Base-by-base conservation (phyloP, 2,797 vertebrate genomes). In the Coccyzus lansbergi region DNA sequence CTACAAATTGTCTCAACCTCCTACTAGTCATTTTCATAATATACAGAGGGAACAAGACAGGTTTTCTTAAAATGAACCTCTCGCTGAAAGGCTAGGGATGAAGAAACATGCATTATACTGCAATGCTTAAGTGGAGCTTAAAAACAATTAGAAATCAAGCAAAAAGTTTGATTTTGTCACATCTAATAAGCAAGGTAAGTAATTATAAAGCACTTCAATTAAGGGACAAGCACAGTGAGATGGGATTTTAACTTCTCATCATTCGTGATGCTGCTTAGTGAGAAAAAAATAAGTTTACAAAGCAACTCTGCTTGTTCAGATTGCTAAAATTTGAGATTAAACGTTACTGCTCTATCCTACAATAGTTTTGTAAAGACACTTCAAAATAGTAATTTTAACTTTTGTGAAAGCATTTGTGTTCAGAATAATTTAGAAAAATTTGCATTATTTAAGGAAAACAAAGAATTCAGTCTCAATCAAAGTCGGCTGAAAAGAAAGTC, bases 401-500 rank as follows among this genome's bases (percentile, higher is more conserved):
- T 42, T 21, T 9, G 28, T 44, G 48, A 86, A 69, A 78, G 29
- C 4, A 67, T 67, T 81, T 58, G 8, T 24, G 13, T 77, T 87
- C 53, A 62, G 59, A 21, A 21, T 36, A 29, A 70, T 72, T 80
- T 65, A 89, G 81, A 85, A 85, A 95, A 83, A 15, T 11, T 51
- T 48, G 22, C 24, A 74, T 53, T 3, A 48, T n/a, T 87, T 69
- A 76, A 71, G 29, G 24, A 81, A 87, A 88, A n/a, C 33, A 83
- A 89, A 77, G 19, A 85, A 83, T 51, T 88, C 1, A 1, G 29
- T 68, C 81, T 89, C n/a, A 77, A 65, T 55, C 44, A 74, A 63
- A 77, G 70, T 31, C 68, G 83, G 55, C 76, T 76, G 82, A 63
- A 83, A 94, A 84, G 70, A 71, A 91, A 86, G 72, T 70, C 52